Evolutionary conservation across 64 coral and sea anemone genomes (phyloP), one percentile per base, ranked within the genome.

Genomic region (Hydrozoanthus tunicans): DNA sequence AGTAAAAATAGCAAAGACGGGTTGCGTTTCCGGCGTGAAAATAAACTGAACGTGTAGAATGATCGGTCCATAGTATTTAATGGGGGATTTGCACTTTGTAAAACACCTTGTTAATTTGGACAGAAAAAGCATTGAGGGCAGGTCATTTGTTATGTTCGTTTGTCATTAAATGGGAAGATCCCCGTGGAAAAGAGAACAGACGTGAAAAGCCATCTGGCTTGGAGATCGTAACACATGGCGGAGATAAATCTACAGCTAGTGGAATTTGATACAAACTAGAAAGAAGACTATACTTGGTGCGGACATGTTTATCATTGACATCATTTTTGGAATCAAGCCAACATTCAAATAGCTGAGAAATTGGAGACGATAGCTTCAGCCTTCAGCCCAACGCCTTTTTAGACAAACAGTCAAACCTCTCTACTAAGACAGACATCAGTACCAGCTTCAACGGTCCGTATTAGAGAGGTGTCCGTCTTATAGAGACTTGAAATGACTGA

Each of bases 61-160:
- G 80, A 82, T 82, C 27, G 51, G 59, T 32, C 71, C 24, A 74
- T 13, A 64, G 15, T 10, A 14, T 81, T 27, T 64, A 82, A 82
- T 82, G 14, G 80, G 80, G 60, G 80, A 82, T 82, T 82, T 82
- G 80, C 80, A 82, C 80, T 64, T 82, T 82, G 9, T 51, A 64
- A 53, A 82, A 82, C 59, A 65, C 26, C 23, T 82, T 64, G 26
- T 82, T 82, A 64, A 81, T 81, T 81, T 14, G 27, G 80, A 62
- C 59, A 64, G 80, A 82, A 64, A 82, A 14, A 11, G 5, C 25
- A 27, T 15, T 63, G 26, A 82, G 59, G 12, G 80, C 13, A 65
- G 27, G 11, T 3, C 15, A 43, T 64, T 43, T 82, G 11, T 32
- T 4, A 1, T 14, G 62, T 24, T 17, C 25, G 13, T 52, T 27